Base-by-base conservation (phyloP, 2,113 vertebrate genomes). In the Trochalopteron elliotii region DNA sequence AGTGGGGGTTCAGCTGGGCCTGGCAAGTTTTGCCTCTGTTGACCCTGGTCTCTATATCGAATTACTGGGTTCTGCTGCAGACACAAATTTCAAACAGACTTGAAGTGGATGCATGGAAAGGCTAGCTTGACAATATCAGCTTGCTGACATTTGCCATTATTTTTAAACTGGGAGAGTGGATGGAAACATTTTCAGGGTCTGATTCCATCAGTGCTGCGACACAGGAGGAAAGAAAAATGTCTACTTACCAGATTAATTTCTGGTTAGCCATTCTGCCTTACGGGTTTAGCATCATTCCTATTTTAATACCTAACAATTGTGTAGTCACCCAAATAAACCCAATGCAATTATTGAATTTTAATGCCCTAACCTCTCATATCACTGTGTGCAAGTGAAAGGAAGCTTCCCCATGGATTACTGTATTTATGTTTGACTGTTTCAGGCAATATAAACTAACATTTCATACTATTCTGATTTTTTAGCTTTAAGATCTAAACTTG, bases 401-500 rank as follows among this genome's bases (percentile, higher is more conserved):
- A 76, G 11, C 47, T 86, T 71, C 75, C 68, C 83, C 3, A 5
- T 10, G 20, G 69, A 67, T 70, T 87, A 83, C 10, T 17, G 24
- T 52, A 64, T 60, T 47, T 50, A 87, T 2, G 3, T 53, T 64
- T 78, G n/a, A 70, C 64, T 81, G 49, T 9, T 87, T 87, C 24
- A 92, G 80, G 89, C 1, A 24, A 95, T 35, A 81, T 0, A 92
- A 53, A 71, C 83, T 75, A 83, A 82, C 77, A 90, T 71, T 95
- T 90, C 37, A 39, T 30, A 53, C 37, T 86, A 71, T 52, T 89
- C 37, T 91, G 56, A 35, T 37, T 40, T 90, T 84, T 93, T 39
- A 50, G 75, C 65, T 95, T 91, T 79, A 77, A 88, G 63, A 68
- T 76, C 70, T 97, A 45, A 91, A 95, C 76, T 97, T 83, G 79